These are phyloP conservation scores for Rotaria socialis DNA, from an alignment of 2,888 invertebrate genomes.

Conservation along the genomic window DNA sequence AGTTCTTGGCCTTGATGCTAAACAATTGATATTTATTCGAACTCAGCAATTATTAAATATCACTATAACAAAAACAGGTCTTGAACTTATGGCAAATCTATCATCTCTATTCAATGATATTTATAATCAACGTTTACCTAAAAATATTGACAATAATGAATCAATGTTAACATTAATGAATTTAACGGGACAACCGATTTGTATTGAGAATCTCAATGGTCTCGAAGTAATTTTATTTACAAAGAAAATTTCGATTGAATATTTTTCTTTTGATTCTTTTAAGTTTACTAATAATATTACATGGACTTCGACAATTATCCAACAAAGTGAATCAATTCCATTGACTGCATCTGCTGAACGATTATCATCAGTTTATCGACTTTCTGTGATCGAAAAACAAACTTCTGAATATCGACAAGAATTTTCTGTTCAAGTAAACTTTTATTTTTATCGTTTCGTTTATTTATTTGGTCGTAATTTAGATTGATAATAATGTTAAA, in stretches of 20 bases:
- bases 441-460: neutral
- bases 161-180: neutral
- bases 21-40: neutral
- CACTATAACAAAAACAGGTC: constrained; percentile 17
- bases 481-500: neutral
- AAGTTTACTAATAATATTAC: neutral
- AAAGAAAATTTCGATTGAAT: neutral
- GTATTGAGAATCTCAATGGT: neutral
- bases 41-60: constrained; percentile 16
- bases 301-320: neutral
- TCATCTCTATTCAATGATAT: constrained; percentile 1
- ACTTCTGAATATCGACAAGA: neutral
- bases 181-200: neutral
- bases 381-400: constrained; percentile 10
- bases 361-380: neutral
- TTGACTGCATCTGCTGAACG: neutral
- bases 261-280: neutral
- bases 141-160: neutral
- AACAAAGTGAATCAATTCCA: neutral
- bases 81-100: neutral
- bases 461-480: neutral
- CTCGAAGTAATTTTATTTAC: neutral
- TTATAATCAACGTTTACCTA: constrained; percentile 13
- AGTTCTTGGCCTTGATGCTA: neutral
- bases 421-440: neutral